A percentile compares a stretch with the other conserved stretches of the same genome.
Conservation (phyloP, 2,888 invertebrate species). For the Cephus pulcher region DNA sequence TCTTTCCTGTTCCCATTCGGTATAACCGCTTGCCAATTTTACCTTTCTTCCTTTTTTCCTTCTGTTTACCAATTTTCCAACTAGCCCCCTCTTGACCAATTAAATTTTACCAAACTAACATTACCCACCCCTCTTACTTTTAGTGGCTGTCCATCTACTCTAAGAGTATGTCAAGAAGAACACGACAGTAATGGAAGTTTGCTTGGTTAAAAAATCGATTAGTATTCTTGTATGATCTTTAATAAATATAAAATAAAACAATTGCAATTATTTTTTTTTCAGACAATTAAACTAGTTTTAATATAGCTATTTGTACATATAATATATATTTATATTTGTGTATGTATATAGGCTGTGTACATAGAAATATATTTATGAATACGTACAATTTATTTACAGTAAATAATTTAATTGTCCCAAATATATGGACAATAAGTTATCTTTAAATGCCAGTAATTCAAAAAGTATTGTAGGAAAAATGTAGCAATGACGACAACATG, state of each 20-base stretch:
- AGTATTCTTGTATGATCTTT: not conserved
- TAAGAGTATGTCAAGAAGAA: not conserved
- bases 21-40: not conserved
- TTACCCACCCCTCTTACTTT: not conserved
- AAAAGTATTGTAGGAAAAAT: not conserved
- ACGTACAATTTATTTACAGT: not conserved
- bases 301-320: not conserved
- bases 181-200: not conserved
- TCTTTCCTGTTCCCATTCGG: not conserved
- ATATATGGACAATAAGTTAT: not conserved
- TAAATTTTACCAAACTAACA: not conserved
- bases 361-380: not conserved
- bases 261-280: not conserved
- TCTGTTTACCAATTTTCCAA: not conserved
- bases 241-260: not conserved
- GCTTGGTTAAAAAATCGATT: not conserved
- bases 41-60: not conserved
- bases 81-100: not conserved
- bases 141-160: not conserved
- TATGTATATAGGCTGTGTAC: not conserved
- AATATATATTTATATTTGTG: not conserved
- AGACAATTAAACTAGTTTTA: not conserved
- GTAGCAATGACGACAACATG: not conserved
- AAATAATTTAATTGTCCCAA: not conserved
- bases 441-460: not conserved